Conservation (phyloP, 2,113 vertebrate species). For the Lasiurus borealis region DNA sequence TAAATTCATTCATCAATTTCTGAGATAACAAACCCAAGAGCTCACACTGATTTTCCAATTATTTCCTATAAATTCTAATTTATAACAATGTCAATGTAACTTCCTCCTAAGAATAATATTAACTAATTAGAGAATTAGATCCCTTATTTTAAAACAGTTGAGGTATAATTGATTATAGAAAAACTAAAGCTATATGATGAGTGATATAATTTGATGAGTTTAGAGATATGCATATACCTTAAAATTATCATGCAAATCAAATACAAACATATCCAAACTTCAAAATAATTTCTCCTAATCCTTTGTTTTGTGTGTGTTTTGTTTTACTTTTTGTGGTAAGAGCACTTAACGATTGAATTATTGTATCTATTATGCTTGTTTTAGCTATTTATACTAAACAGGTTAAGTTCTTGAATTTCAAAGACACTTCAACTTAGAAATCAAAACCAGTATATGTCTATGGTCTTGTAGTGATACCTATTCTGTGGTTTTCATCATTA, state of each 20-base stretch:
- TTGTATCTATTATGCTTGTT: neutral
- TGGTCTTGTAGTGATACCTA: neutral
- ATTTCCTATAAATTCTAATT: neutral
- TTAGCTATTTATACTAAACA: neutral
- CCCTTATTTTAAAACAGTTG: neutral
- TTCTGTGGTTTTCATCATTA: neutral
- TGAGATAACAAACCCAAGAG: no score
- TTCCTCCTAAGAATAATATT: neutral
- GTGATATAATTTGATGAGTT: neutral
- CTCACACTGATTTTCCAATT: neutral
- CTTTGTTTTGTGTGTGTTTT: neutral
- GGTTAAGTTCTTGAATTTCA: neutral
- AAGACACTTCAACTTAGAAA: neutral
- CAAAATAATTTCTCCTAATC: neutral
- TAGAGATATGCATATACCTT: neutral
- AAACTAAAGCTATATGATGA: neutral
- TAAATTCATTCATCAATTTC: no score
- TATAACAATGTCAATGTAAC: neutral
- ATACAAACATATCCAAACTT: neutral
- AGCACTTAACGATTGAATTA: neutral
- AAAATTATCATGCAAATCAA: neutral
- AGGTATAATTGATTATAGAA: neutral
- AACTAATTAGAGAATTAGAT: neutral
- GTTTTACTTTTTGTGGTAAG: neutral
- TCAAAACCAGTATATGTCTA: neutral